Base-by-base conservation (phyloP, 64 coral and sea anemone species). In the Acropora tenuis region DNA sequence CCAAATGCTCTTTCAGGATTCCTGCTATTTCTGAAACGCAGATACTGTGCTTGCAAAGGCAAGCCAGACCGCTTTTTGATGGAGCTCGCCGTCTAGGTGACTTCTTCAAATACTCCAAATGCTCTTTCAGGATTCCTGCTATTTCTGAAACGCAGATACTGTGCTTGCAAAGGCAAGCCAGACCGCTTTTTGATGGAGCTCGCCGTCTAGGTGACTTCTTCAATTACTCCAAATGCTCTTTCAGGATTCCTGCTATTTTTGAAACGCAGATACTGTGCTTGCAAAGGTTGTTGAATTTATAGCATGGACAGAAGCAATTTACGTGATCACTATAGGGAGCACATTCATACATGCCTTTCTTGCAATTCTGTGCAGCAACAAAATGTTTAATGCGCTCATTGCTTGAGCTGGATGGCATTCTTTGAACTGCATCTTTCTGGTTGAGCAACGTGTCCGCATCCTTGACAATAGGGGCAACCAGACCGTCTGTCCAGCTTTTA, bases 331-430 rank as follows among this genome's bases (percentile, higher is more conserved):
- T 41, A 52, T 76, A 61, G 13, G 47, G 68, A 11, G 71, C 61
- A 20, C 71, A 91, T 47, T 91, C 79, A 44, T 91, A 84, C 79
- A 91, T 84, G 1, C 89, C 71, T 43, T 46, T 83, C 48, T 83
- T 91, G 18, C 73, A 75, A 75, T 75, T 75, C 40, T 75, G 6
- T 43, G 73, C 73, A 43, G 40, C 73, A 41, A 75, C 73, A 4
- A 75, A 44, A 75, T 43, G 10, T 43, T 75, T 75, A 41, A 7
- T 75, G 43, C 40, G 40, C 42, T 41, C 30, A 42, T 42, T 44
- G 40, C 9, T 43, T 15, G 73, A 43, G 10, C 43, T 43, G 40
- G 73, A 75, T 10, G 43, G 73, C 73, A 75, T 75, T 75, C 40
- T 41, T 43, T 75, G 73, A 43, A 75, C 42, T 5, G 73, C 73